A percentile compares a stretch with the other conserved stretches of the same genome.
Evolutionary conservation across 2,113 vertebrate genomes (phyloP).

Genomic region (Castor canadensis): DNA sequence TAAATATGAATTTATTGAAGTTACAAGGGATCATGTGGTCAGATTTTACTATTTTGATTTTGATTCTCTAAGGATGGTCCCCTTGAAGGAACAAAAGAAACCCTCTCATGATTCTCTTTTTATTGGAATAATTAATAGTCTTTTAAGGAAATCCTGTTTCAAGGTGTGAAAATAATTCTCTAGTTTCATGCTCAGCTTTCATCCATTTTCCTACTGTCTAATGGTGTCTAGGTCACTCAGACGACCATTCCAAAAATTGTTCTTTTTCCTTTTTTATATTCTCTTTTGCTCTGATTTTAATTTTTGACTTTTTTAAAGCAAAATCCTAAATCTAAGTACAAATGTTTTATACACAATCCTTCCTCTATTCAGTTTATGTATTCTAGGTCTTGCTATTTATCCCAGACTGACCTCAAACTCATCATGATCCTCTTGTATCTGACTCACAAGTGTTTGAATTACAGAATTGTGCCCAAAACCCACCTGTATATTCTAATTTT

Average conservation of each 20-base stretch:
- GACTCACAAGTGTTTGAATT: no score
- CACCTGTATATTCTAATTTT: neutral
- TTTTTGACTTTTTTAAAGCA: neutral
- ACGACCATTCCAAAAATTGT: neutral
- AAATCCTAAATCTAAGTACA: neutral
- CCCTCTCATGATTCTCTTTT: neutral
- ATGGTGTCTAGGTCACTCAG: neutral
- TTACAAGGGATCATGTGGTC: neutral
- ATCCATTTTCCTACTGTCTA: neutral
- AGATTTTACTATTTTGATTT: neutral
- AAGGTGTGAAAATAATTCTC: neutral
- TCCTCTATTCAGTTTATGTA: neutral
- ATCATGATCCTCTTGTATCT: no score
- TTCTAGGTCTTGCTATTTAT: no score
- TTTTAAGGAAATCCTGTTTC: neutral
- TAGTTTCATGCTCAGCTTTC: neutral
- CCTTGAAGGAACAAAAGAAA: neutral
- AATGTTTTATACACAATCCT: neutral
- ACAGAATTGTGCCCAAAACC: no score
- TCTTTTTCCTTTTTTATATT: neutral
- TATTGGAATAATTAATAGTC: neutral
- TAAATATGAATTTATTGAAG: neutral
- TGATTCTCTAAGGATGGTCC: neutral
- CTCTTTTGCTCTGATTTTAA: neutral
- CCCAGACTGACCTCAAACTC: no score